These are phyloP conservation scores for Temnothorax ravouxi DNA, from an alignment of 2,888 invertebrate species.

Conservation along the genomic window DNA sequence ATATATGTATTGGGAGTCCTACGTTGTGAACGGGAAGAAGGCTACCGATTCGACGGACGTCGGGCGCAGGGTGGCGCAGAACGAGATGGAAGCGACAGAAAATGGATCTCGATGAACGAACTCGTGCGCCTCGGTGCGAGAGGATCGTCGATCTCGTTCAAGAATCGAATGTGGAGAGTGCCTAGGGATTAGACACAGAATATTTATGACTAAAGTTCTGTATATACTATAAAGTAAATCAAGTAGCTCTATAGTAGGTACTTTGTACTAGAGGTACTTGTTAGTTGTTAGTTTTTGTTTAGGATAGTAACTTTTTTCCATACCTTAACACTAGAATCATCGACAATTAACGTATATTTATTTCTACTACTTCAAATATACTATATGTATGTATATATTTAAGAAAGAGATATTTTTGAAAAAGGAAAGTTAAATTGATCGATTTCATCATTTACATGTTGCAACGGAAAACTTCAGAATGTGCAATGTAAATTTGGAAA, in stretches of 20 bases:
- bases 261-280: not conserved
- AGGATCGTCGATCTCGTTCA: not conserved
- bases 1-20: constrained; percentile 41
- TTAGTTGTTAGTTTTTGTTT: not conserved
- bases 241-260: not conserved
- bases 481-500: not conserved
- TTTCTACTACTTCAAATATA: too few species aligned
- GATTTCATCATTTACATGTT: too few species aligned
- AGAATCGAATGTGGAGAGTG: not conserved
- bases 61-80: not conserved
- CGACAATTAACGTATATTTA: too few species aligned
- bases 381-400: too few species aligned
- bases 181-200: not conserved
- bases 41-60: not conserved
- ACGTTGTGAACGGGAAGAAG: not conserved
- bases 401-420: too few species aligned
- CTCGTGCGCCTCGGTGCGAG: not conserved
- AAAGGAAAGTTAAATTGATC: too few species aligned
- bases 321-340: too few species aligned
- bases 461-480: not conserved
- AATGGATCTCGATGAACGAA: constrained; percentile 2
- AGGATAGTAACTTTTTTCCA: not conserved
- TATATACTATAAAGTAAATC: not conserved
- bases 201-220: not conserved
- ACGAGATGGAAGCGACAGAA: constrained; percentile 1